phyloP scores from a whole-genome alignment of 2,797 vertebrate species.

The Okamejei kenojei region DNA sequence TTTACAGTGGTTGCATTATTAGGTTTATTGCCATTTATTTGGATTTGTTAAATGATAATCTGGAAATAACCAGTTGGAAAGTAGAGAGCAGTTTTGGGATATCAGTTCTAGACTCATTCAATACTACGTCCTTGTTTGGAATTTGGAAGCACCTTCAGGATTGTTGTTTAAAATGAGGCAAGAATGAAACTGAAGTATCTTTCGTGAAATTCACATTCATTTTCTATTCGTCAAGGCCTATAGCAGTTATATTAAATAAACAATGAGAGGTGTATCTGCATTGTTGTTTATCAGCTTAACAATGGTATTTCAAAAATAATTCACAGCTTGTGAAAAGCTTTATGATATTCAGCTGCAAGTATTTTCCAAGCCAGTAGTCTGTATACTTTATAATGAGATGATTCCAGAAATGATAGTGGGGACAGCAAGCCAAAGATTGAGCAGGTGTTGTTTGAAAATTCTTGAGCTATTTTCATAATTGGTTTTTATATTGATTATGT shows the following conservation, averaged over 20 bases:
- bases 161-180: not conserved
- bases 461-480: not conserved
- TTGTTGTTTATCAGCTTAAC: not conserved
- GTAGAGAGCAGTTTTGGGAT: not conserved
- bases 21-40: not conserved
- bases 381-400: not conserved
- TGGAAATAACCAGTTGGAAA: not conserved
- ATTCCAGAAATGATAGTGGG: not conserved
- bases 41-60: not conserved
- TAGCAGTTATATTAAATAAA: not conserved
- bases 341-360: not conserved
- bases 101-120: not conserved
- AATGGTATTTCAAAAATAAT: slow-evolving; percentile 9
- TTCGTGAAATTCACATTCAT: not conserved
- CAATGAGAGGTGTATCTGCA: not conserved
- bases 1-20: slow-evolving; percentile 22
- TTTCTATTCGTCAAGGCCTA: not conserved
- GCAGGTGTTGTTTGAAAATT: not conserved
- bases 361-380: not conserved
- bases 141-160: too few relatives aligned
- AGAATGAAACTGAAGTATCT: not conserved
- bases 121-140: not conserved
- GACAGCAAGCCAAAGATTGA: not conserved
- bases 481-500: slow-evolving; percentile 3
- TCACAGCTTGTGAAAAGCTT: not conserved